Conservation (phyloP, 2,888 invertebrate species). For the Odontothrips loti region DNA sequence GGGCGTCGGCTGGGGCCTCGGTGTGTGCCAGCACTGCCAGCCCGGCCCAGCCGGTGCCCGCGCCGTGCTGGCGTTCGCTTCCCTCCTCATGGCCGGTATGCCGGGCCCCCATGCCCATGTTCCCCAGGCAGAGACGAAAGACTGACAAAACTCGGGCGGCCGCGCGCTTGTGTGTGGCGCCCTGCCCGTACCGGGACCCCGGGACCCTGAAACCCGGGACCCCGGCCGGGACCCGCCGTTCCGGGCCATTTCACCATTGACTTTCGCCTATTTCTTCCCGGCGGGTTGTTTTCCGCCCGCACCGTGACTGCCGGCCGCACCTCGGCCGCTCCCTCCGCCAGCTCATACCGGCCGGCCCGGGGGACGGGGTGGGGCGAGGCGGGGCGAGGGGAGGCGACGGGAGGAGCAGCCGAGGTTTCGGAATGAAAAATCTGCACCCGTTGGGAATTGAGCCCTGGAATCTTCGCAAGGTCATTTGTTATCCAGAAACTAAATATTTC, state of each 20-base stretch:
- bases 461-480: no score
- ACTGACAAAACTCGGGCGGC: no score
- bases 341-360: background rate
- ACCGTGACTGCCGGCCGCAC: background rate
- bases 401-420: background rate
- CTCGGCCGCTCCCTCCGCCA: background rate
- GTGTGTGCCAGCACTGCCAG: background rate
- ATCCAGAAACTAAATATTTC: no score
- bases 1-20: background rate
- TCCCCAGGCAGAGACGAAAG: background rate
- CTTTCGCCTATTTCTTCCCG: background rate
- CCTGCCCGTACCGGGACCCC: no score
- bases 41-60: no score
- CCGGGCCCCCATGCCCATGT: no score
- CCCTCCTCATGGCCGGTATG: no score
- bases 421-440: no score
- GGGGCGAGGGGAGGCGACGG: background rate
- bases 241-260: conserved; percentile 3
- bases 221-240: background rate
- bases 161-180: no score
- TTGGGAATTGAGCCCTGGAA: no score
- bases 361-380: background rate
- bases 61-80: no score
- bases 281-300: background rate
- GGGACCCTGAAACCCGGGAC: no score